Evolutionary conservation across 2,888 invertebrate genomes (phyloP).

Genomic region (Chirona hameri): DNA sequence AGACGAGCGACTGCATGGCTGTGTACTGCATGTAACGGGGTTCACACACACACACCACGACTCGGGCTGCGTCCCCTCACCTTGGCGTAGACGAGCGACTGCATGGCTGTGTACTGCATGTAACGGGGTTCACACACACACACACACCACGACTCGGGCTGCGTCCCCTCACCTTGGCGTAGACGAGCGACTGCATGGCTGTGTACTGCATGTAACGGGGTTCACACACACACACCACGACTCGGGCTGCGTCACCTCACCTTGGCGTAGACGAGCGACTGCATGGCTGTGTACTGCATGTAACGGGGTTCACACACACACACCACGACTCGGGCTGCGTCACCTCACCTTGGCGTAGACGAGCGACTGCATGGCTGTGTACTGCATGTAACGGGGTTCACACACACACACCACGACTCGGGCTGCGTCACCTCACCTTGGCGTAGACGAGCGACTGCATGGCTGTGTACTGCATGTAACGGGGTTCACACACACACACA

Average conservation of each 20-base stretch:
- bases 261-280: conserved; percentile 49
- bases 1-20: conserved; percentile 49
- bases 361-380: conserved; percentile 48
- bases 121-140: too few species aligned
- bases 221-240: too few species aligned
- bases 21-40: conserved; percentile 48
- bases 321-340: not conserved
- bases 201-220: conserved; percentile 48
- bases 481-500: too few species aligned
- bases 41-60: too few species aligned
- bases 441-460: conserved; percentile 49
- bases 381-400: conserved; percentile 48
- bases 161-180: conserved; percentile 43
- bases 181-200: conserved; percentile 49
- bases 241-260: conserved; percentile 37
- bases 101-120: conserved; percentile 47
- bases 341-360: conserved; percentile 46
- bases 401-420: not conserved
- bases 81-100: conserved; percentile 49
- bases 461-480: conserved; percentile 47
- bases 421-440: conserved; percentile 42
- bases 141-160: not conserved
- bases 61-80: conserved; percentile 37
- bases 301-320: too few species aligned
- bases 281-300: conserved; percentile 47